Conservation (phyloP, 2,797 vertebrate species). For the Diplodus sargus region DNA sequence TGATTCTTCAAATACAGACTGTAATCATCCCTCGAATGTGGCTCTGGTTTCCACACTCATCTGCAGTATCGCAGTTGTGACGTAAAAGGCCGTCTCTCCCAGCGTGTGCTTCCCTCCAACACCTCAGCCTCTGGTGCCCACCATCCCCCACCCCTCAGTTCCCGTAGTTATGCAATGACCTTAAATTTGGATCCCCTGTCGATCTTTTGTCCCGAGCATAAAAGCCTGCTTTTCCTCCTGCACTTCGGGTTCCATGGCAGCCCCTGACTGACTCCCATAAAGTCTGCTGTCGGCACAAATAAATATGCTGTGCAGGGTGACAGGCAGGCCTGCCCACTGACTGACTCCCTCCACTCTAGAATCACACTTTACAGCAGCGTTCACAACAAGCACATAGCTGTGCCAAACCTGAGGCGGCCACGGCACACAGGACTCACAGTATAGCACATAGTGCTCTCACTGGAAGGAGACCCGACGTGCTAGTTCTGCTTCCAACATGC, state of each 20-base stretch:
- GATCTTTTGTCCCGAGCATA: conserved; percentile 77
- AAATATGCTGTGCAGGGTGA: conserved; percentile 74
- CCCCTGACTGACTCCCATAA: conserved; percentile 73
- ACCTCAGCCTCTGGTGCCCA: conserved; percentile 48
- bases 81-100: not conserved
- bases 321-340: conserved; percentile 53
- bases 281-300: conserved; percentile 77
- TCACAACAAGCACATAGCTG: conserved; percentile 40
- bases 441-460: conserved; percentile 7
- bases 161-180: conserved; percentile 79
- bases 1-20: conserved; percentile 21
- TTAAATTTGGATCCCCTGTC: conserved; percentile 81
- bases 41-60: conserved; percentile 13
- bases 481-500: not conserved
- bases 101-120: conserved; percentile 41
- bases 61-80: not conserved
- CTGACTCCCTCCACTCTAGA: conserved; percentile 47
- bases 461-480: not conserved
- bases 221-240: conserved; percentile 73
- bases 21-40: not conserved
- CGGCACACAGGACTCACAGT: conserved; percentile 1
- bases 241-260: conserved; percentile 63
- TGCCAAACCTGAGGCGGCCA: conserved; percentile 26
- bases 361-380: conserved; percentile 43
- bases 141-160: conserved; percentile 57